Conservation (phyloP, 37 sponge, comb jelly and placozoan species). For the Crambe crambe region DNA sequence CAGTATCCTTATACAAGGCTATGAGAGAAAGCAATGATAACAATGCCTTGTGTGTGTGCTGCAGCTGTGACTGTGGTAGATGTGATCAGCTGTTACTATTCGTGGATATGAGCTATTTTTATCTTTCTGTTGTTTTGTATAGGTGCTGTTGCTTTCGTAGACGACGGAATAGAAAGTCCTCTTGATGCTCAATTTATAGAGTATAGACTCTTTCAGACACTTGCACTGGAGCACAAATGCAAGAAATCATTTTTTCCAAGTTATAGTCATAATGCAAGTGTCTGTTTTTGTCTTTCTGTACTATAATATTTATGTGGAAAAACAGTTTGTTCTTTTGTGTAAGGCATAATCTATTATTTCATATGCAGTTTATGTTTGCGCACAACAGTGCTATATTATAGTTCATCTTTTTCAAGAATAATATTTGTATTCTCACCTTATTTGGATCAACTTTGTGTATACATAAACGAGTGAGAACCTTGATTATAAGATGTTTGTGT, state of each 20-base stretch:
- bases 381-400: no score
- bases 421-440: slow-evolving; percentile 1
- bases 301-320: background rate
- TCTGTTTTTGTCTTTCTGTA: background rate
- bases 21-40: no score
- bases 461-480: background rate
- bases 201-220: background rate
- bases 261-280: background rate
- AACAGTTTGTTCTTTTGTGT: no score
- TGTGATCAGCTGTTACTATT: background rate
- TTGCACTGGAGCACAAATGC: background rate
- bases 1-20: no score
- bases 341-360: no score
- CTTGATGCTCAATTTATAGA: slow-evolving; percentile 2
- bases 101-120: background rate
- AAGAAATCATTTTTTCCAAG: slow-evolving; percentile 12
- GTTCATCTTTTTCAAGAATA: background rate
- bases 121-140: background rate
- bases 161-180: slow-evolving; percentile 17
- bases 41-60: no score
- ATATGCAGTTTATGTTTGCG: no score
- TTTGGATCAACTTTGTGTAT: background rate
- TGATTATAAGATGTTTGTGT: background rate
- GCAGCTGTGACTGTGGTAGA: no score
- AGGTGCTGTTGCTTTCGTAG: slow-evolving; percentile 65